Conservation (phyloP, 2,113 vertebrate genomes). For the Sinocyclocheilus rhinocerous region DNA sequence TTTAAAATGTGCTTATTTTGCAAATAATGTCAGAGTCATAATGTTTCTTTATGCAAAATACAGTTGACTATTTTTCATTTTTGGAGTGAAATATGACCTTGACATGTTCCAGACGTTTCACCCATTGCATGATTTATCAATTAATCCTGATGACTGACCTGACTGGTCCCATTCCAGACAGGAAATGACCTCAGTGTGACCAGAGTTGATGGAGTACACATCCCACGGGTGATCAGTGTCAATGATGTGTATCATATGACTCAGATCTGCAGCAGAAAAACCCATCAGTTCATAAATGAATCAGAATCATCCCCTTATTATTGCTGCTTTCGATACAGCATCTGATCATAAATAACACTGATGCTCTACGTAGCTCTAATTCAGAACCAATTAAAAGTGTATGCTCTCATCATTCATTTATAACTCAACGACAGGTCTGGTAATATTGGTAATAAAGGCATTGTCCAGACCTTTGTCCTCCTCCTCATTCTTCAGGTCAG, state of each 20-base stretch:
- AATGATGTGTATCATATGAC: constrained; percentile 93
- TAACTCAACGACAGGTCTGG: background rate
- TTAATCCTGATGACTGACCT: constrained; percentile 73
- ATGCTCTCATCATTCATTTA: background rate
- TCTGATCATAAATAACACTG: background rate
- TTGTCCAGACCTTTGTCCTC: constrained; percentile 83
- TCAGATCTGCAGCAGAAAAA: constrained; percentile 79
- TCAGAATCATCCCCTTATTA: background rate
- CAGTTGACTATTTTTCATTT: background rate
- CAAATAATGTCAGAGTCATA: background rate
- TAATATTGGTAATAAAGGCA: constrained; percentile 3
- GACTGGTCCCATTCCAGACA: constrained; percentile 98
- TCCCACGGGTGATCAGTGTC: constrained; percentile 99
- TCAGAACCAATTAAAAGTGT: background rate
- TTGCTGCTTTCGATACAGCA: background rate
- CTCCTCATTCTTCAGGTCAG: constrained; percentile 88
- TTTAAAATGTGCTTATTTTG: too few relatives aligned
- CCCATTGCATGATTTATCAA: background rate
- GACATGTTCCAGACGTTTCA: background rate
- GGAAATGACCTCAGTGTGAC: constrained; percentile 89
- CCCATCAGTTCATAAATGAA: background rate
- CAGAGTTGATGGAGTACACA: constrained; percentile 87
- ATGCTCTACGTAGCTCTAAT: background rate
- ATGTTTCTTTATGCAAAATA: background rate
- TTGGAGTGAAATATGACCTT: background rate